Evolutionary conservation across 2,113 vertebrate genomes (phyloP).

Genomic region (Amia ocellicauda): DNA sequence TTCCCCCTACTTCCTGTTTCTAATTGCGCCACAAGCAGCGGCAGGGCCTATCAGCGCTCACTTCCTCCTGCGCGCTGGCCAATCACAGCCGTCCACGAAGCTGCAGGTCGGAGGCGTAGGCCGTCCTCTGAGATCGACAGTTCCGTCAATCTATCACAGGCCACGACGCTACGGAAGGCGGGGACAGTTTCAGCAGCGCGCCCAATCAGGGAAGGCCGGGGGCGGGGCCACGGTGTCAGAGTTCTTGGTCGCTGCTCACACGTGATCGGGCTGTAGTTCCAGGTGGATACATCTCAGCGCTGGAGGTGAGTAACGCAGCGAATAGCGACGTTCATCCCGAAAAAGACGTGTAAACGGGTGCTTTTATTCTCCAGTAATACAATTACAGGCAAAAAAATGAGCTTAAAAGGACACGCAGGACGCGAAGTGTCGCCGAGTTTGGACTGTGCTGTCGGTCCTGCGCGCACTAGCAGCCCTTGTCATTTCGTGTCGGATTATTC

Average conservation of each 20-base stretch:
- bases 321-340: conserved; percentile 9
- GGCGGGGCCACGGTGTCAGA: conserved; percentile 27
- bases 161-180: not conserved
- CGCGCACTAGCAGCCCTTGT: too few relatives aligned
- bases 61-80: conserved; percentile 43
- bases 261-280: conserved; percentile 48
- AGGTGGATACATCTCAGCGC: conserved; percentile 39
- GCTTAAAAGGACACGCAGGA: too few relatives aligned
- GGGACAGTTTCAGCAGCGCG: too few relatives aligned
- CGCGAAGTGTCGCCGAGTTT: not conserved
- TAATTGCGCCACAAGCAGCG: conserved; percentile 6
- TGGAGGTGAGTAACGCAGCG: conserved; percentile 41
- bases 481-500: too few relatives aligned
- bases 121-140: conserved; percentile 18
- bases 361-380: too few relatives aligned
- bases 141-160: conserved; percentile 17
- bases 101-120: conserved; percentile 48
- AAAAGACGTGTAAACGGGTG: too few relatives aligned
- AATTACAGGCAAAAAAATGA: too few relatives aligned
- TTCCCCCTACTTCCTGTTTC: conserved; percentile 4
- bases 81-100: conserved; percentile 71
- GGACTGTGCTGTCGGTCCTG: too few relatives aligned
- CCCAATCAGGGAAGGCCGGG: conserved; percentile 43
- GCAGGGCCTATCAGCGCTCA: conserved; percentile 45
- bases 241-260: conserved; percentile 35